Conservation (phyloP, 30 jellyfish, hydroid and myxozoan species). For the Aurelia aurita region DNA sequence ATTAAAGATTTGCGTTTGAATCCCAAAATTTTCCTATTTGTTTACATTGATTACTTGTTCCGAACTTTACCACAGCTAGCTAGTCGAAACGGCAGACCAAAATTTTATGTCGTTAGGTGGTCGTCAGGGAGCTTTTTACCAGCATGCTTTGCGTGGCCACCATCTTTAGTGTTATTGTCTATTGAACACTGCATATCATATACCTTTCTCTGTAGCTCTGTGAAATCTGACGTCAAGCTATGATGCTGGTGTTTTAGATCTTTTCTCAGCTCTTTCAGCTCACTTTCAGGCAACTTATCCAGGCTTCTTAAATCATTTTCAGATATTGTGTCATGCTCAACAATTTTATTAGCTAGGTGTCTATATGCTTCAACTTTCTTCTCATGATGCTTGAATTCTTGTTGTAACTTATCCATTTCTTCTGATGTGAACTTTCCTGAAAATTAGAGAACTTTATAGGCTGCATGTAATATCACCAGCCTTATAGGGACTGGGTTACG, state of each 20-base stretch:
- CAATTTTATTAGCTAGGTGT: constrained; percentile 40
- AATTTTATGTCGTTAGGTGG: too few relatives aligned
- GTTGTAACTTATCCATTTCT: constrained; percentile 51
- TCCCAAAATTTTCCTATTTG: too few relatives aligned
- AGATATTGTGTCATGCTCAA: constrained; percentile 65
- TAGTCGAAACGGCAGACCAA: too few relatives aligned
- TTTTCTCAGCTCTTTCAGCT: constrained; percentile 37
- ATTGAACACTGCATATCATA: not conserved
- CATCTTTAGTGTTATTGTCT: too few relatives aligned
- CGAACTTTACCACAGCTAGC: too few relatives aligned
- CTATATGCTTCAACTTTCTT: constrained; percentile 61
- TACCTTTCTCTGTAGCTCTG: constrained; percentile 37
- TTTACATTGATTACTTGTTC: too few relatives aligned
- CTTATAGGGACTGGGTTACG: too few relatives aligned
- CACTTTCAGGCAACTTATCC: constrained; percentile 43
- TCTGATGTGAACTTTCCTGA: constrained; percentile 49
- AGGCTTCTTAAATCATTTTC: constrained; percentile 67
- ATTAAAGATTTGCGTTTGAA: too few relatives aligned
- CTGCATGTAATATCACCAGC: too few relatives aligned
- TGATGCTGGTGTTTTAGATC: constrained; percentile 61
- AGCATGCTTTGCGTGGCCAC: too few relatives aligned
- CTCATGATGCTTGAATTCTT: constrained; percentile 75
- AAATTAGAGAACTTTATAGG: not conserved
- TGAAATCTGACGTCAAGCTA: constrained; percentile 12
- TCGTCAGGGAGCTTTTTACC: too few relatives aligned